Evolutionary conservation across 23 tunicate genomes (phyloP).

Genomic region (Styela plicata): DNA sequence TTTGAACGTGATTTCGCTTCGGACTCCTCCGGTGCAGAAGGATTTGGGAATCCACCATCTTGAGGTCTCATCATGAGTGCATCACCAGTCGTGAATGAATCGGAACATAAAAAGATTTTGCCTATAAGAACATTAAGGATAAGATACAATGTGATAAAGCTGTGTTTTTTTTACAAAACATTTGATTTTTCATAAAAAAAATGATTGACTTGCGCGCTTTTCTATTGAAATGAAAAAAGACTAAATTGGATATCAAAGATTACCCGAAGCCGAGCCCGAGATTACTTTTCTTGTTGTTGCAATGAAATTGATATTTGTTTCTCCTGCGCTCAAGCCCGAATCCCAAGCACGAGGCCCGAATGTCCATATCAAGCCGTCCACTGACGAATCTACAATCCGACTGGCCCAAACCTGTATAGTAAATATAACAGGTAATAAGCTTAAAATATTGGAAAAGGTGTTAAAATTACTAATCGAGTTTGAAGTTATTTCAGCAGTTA

Average conservation of each 20-base stretch:
- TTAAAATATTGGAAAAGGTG: too few relatives aligned
- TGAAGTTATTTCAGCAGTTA: too few relatives aligned
- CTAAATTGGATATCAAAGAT: not conserved
- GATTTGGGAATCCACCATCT: not conserved
- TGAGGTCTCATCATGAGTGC: constrained; percentile 30
- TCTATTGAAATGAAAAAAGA: too few relatives aligned
- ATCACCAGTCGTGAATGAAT: constrained; percentile 45
- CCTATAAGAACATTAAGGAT: constrained; percentile 28
- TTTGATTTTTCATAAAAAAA: too few relatives aligned
- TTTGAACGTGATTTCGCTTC: not conserved
- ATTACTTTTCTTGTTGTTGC: constrained; percentile 2
- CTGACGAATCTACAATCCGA: constrained; percentile 10
- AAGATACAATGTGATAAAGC: too few relatives aligned
- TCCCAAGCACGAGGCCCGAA: constrained; percentile 22
- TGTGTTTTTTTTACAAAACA: too few relatives aligned
- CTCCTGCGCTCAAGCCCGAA: not conserved
- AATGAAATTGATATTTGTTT: not conserved
- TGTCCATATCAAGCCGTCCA: constrained; percentile 14
- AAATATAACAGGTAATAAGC: not conserved
- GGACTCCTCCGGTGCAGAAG: not conserved
- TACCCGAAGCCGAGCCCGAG: not conserved
- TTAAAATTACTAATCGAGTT: too few relatives aligned
- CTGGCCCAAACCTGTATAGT: constrained; percentile 19
- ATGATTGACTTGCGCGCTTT: too few relatives aligned
- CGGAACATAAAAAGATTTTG: constrained; percentile 52